These are phyloP conservation scores for Callyntrura guangdongensis DNA, from an alignment of 2,888 invertebrate species.

Conservation along the genomic window DNA sequence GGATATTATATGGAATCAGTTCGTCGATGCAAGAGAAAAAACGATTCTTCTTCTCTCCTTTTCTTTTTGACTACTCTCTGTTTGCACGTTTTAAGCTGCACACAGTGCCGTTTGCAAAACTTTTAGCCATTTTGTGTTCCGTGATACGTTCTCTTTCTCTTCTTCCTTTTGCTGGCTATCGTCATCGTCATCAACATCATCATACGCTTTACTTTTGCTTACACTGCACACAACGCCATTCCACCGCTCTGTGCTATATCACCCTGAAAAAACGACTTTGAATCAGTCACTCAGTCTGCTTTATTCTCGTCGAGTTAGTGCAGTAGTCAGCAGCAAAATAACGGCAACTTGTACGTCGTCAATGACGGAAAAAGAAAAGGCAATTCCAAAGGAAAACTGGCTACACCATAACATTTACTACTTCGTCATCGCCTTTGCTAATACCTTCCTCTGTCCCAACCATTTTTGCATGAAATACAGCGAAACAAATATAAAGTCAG, in stretches of 20 bases:
- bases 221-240: conserved; percentile 63
- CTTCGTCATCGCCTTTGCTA: background rate
- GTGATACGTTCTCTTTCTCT: conserved; percentile 36
- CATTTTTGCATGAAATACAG: background rate
- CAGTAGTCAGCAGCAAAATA: conserved; percentile 37
- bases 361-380: conserved; percentile 8
- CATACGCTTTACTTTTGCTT: conserved; percentile 63
- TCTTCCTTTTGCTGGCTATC: conserved; percentile 21
- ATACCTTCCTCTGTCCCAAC: background rate
- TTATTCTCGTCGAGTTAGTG: conserved; percentile 61
- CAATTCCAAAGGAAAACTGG: conserved; percentile 43
- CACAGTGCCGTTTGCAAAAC: conserved; percentile 38
- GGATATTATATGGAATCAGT: conserved; percentile 34
- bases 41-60: conserved; percentile 45
- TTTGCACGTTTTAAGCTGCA: conserved; percentile 26
- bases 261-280: conserved; percentile 66
- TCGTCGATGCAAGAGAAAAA: conserved; percentile 27
- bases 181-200: conserved; percentile 37
- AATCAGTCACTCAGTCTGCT: conserved; percentile 66
- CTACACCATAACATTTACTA: conserved; percentile 6
- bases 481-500: conserved; percentile 51
- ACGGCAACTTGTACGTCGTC: background rate
- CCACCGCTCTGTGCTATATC: conserved; percentile 35
- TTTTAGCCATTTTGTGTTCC: conserved; percentile 45
- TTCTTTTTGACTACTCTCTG: conserved; percentile 6